phyloP scores from a whole-genome alignment of 2,888 invertebrate genomes.

The Hymenopus coronatus region DNA sequence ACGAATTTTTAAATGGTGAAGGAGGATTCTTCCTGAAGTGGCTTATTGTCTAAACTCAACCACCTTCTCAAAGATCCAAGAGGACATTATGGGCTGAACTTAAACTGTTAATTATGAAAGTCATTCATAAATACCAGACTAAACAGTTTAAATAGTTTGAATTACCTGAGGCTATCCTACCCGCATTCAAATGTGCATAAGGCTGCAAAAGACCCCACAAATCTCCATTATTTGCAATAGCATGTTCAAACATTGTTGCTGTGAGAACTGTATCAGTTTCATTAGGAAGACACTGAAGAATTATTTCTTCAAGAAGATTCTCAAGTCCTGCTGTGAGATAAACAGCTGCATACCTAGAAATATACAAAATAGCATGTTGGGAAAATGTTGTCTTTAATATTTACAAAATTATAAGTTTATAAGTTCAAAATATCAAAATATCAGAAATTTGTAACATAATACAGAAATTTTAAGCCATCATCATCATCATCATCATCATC shows the following conservation, averaged over 20 bases:
- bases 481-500: too few relatives aligned
- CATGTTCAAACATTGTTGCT: constrained; percentile 76
- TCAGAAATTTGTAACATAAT: too few relatives aligned
- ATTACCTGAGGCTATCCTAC: constrained; percentile 78
- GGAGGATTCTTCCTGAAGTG: too few relatives aligned
- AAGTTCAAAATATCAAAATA: too few relatives aligned
- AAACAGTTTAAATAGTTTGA: neutral
- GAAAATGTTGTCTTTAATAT: neutral
- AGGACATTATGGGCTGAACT: too few relatives aligned
- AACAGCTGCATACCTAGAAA: constrained; percentile 74
- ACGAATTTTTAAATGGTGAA: too few relatives aligned
- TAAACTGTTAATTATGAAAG: too few relatives aligned
- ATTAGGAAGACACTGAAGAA: constrained; percentile 64
- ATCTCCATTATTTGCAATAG: constrained; percentile 82
- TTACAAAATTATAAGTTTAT: too few relatives aligned
- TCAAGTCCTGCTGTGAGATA: constrained; percentile 87
- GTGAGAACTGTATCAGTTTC: constrained; percentile 64
- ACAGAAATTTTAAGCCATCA: too few relatives aligned
- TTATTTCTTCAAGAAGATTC: constrained; percentile 82
- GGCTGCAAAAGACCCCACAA: constrained; percentile 89
- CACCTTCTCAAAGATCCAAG: too few relatives aligned
- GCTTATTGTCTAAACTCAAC: too few relatives aligned
- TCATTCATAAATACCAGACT: too few relatives aligned
- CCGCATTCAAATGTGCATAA: constrained; percentile 86
- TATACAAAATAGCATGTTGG: neutral